These are phyloP conservation scores for Lordiphosa mommai DNA, from an alignment of 1,140 invertebrate genomes.

Conservation along the genomic window DNA sequence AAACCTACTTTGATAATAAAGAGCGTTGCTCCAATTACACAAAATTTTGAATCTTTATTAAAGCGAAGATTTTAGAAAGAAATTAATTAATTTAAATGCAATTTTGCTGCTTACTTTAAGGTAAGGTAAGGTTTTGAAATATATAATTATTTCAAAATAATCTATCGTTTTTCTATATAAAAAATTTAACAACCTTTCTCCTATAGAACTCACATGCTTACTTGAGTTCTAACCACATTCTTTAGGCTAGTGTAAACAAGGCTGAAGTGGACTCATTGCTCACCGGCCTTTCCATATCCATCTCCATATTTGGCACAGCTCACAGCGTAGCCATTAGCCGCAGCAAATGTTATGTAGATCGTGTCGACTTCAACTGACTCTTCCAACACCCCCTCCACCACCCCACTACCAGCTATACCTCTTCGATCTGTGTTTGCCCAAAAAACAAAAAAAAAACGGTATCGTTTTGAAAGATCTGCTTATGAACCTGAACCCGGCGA, in stretches of 20 bases:
- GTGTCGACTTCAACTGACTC: constrained; percentile 33
- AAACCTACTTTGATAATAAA: too few relatives aligned
- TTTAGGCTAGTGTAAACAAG: constrained; percentile 7
- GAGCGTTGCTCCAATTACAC: too few relatives aligned
- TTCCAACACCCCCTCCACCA: neutral
- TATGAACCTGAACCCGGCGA: constrained; percentile 28
- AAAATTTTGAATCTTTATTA: too few relatives aligned
- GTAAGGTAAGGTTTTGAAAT: too few relatives aligned
- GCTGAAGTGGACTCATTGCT: constrained; percentile 18
- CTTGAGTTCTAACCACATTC: neutral
- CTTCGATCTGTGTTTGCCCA: neutral
- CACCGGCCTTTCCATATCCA: constrained; percentile 30
- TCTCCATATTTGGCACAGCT: constrained; percentile 49
- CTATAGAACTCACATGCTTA: neutral
- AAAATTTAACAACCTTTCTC: neutral
- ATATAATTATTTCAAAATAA: too few relatives aligned
- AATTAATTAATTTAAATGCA: too few relatives aligned
- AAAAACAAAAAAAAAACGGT: constrained; percentile 29
- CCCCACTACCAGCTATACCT: constrained; percentile 13
- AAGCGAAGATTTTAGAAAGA: too few relatives aligned
- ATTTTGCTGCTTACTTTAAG: too few relatives aligned
- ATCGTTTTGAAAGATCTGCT: constrained; percentile 61
- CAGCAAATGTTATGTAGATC: constrained; percentile 72
- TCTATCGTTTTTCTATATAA: too few relatives aligned
- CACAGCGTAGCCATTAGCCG: constrained; percentile 57